Base-by-base conservation (phyloP, 2,797 vertebrate species). In the Channa striata region DNA sequence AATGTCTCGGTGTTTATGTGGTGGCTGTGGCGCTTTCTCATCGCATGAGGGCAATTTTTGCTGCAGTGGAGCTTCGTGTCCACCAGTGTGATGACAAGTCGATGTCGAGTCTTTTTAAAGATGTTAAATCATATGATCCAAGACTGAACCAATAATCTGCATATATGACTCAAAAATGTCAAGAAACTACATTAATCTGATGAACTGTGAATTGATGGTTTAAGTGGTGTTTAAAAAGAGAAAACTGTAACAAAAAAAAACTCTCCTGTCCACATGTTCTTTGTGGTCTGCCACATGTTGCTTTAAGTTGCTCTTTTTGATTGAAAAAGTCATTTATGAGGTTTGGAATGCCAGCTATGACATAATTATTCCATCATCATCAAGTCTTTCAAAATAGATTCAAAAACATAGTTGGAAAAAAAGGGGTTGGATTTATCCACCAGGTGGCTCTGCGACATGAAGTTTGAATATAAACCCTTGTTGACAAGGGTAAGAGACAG, bases 241-340 rank as follows among this genome's bases (percentile, higher is more conserved):
- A 54, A 39, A 51, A 52, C 11, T 67, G 10, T 23, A 37, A 39
- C 48, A 58, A 58, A 74, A 59, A 60, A 80, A 70, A 77, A 77
- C 70, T 82, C 74, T 79, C n/a, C 79, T 64, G 54, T 71, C 62
- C 54, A 30, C 51, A 62, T 59, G 53, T 54, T 50, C 65, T 44
- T 44, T 44, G 17, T 16, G 17, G 17, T 44, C 43, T 59, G 23
- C 77, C 72, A 78, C 65, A 76, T 48, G 39, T 59, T 40, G 16
- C 30, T 51, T 56, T 2, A 33, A n/a, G 25, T n/a, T 39, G 12
- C 20, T 33, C 8, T 36, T 61, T 65, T 56, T 59, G 23, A 30
- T 11, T 48, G 59, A 52, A 82, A 78, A 78, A 74, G 78, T 78
- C 39, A 72, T 57, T 67, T 19, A 30, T 67, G 65, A 54, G 25